Evolutionary conservation across 1,140 invertebrate species (phyloP), one percentile per base, ranked within the genome.

Genomic region (Triops longicaudatus): DNA sequence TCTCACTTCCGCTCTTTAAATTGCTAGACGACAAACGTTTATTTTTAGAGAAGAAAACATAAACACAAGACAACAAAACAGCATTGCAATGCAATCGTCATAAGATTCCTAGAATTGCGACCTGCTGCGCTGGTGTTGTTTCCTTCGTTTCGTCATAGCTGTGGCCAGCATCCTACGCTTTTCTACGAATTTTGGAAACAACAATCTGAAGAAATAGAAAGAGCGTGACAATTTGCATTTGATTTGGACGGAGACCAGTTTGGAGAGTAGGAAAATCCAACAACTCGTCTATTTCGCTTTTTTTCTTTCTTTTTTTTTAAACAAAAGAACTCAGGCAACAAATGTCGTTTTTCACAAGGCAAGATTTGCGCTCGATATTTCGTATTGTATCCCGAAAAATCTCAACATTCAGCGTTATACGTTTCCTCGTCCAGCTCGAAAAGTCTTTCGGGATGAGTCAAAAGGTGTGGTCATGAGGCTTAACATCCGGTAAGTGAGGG

Each of bases 401-500:
- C 31, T 37, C 31, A 37, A 37, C 2, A 37, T 37, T 37, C 31
- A 37, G 31, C 31, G 31, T 37, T 37, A n/a, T n/a, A 37, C 31
- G 31, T 37, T 37, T 37, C 31, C 31, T 37, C 2, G 31, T 37
- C 31, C 31, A 37, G 31, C 31, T 37, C 31, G 7, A 2, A 37
- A 37, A 37, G 31, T 37, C 31, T 37, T 37, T 37, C 31, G 7
- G 22, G 50, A 63, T 63, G 50, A 63, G 50, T 63, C 50, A 63
- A 63, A 37, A 63, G 50, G 50, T 63, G 50, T 63, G 50, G 11
- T 22, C 22, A 22, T 17, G 50, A 22, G 50, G 50, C 14, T 63
- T 63, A 63, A 63, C 50, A 63, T 63, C 50, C 50, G 50, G 50
- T 63, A n/a, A 63, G 17, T 63, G 50, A 63, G 50, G 50, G 22